These are phyloP conservation scores for Cassiopea andromeda DNA, from an alignment of 30 jellyfish, hydroid and myxozoan species.

Conservation along the genomic window DNA sequence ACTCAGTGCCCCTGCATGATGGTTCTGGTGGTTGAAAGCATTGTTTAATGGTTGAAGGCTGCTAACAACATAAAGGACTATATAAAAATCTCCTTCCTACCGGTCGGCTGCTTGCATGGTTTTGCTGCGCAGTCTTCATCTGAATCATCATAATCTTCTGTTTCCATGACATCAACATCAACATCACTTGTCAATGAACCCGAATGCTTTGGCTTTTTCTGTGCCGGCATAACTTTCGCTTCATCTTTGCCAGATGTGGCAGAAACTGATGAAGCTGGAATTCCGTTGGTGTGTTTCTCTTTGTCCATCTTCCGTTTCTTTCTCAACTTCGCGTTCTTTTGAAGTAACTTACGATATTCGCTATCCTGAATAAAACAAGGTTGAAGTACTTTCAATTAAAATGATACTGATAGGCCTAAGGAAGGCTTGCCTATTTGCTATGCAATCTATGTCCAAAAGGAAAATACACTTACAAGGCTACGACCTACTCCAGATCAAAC, in stretches of 20 bases:
- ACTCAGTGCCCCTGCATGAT: too few species aligned
- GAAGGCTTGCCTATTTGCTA: too few species aligned
- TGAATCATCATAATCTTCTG: conserved; percentile 74
- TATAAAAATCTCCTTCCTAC: conserved; percentile 25
- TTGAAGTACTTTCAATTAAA: too few species aligned
- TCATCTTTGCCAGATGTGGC: conserved; percentile 31
- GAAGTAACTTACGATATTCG: conserved; percentile 83
- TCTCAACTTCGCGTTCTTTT: conserved; percentile 64
- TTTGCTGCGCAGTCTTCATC: conserved; percentile 96
- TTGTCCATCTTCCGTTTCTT: conserved; percentile 85
- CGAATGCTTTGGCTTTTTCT: conserved; percentile 35
- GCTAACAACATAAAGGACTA: too few species aligned
- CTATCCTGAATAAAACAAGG: conserved; percentile 52
- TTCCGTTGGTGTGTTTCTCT: conserved; percentile 12
- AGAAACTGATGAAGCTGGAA: not conserved
- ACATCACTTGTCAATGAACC: conserved; percentile 7
- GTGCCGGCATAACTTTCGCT: conserved; percentile 27
- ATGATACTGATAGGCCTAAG: too few species aligned
- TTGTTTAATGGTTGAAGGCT: too few species aligned
- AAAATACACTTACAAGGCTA: too few species aligned
- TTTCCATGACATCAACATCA: conserved; percentile 70
- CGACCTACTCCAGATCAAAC: too few species aligned
- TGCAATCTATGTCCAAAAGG: too few species aligned
- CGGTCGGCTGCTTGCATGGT: conserved; percentile 94
- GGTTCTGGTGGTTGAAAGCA: too few species aligned